Evolutionary conservation across 2,888 invertebrate species (phyloP).

Genomic region (Acrobasis repandana): DNA sequence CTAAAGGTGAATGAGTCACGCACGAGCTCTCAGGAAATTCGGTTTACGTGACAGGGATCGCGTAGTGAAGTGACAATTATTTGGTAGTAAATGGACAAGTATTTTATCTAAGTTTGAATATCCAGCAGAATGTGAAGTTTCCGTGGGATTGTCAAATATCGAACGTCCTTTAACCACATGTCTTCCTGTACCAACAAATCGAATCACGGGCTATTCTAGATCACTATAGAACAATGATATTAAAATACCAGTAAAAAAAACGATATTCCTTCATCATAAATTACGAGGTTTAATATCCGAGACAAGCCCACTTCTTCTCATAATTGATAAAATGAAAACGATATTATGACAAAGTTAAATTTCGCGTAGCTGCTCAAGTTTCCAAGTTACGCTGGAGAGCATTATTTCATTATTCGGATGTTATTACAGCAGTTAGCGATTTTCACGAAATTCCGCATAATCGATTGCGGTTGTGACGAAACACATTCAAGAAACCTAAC

Average conservation of each 20-base stretch:
- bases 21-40: background rate
- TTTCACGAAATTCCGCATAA: background rate
- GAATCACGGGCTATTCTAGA: too few species aligned
- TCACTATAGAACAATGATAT: too few species aligned
- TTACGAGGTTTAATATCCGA: background rate
- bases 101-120: too few species aligned
- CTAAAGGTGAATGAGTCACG: background rate
- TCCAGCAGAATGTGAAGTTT: too few species aligned
- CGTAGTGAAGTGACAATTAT: background rate
- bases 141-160: too few species aligned
- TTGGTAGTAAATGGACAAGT: background rate
- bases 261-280: too few species aligned
- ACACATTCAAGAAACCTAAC: background rate
- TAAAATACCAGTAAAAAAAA: too few species aligned
- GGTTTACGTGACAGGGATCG: background rate
- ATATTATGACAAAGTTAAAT: background rate
- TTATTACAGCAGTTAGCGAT: background rate
- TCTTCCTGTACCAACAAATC: too few species aligned
- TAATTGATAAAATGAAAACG: background rate
- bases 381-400: background rate
- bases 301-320: background rate
- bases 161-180: too few species aligned
- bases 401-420: background rate
- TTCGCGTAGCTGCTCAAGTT: background rate
- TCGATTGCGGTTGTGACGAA: background rate